Evolutionary conservation across 2,113 vertebrate genomes (phyloP), one percentile per base, ranked within the genome.

Genomic region (Solea senegalensis): DNA sequence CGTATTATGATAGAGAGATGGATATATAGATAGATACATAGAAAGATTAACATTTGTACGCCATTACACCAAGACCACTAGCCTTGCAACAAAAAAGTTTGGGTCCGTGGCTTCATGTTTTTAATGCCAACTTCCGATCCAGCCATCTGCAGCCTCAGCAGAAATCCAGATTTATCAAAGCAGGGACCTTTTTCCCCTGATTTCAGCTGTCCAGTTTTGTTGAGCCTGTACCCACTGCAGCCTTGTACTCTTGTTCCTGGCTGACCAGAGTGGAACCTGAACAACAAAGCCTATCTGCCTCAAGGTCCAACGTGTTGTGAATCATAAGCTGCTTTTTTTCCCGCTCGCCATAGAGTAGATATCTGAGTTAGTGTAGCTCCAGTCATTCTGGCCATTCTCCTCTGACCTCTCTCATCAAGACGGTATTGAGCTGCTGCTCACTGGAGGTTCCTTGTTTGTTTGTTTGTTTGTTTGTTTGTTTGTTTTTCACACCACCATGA

Each of bases 211-310:
- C 46, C 48, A 51, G 61, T 39, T 28, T 63, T 59, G n/a, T 12
- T 43, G 41, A 60, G 43, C 21, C 41, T n/a, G 4, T 40, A 28
- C 11, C 54, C 54, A 28, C 26, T 14, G 14, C 34, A 59, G 41
- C 57, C 57, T 59, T 9, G 16, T 14, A 41, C n/a, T 58, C 43
- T 8, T 56, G 13, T 11, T 43, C 15, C 9, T 41, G 56, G 5
- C 56, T 58, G 56, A 58, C 39, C n/a, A 39, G 39, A 58, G 39
- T 58, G 56, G 56, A 58, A 58, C 56, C 40, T 13, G 57, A 21
- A 59, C 57, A 59, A 26, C 45, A 4, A 50, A 50, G 61, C 27
- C 27, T 7, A 12, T 39, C 46, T 5, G 27, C 45, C 61, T 50
- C 46, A 39, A 50, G 27, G 28, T 40, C 34, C 15, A 11, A 16